Evolutionary conservation across 2,888 invertebrate species (phyloP), one percentile per base, ranked within the genome.

Genomic region (Operophtera brumata): DNA sequence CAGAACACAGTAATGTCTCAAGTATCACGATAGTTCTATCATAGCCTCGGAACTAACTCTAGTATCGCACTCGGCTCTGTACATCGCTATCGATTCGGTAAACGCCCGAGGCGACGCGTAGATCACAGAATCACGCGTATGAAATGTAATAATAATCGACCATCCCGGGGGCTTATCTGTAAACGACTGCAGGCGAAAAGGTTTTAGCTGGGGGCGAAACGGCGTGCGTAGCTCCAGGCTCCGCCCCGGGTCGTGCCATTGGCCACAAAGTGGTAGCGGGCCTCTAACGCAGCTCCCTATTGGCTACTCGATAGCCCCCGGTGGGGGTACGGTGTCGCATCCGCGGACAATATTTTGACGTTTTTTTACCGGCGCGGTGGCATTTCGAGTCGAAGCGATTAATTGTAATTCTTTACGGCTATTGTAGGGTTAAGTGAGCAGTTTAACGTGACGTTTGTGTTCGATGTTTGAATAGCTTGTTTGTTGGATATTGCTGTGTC

Each of bases 111-210:
- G 88, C 82, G 70, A 71, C 71, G 65, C 77, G 77, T 78, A 79
- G 78, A 80, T 83, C 84, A 82, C 84, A 82, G 80, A 81, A 81
- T 86, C 87, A 82, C 84, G 80, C 82, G 82, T 83, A 80, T 71
- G 71, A 75, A 82, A 86, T 81, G 82, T 85, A 88, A 89, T 87
- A 87, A 87, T 87, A 87, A 82, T 82, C 88, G 87, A 85, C 90
- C 89, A 89, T 90, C 89, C 90, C 86, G 82, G 77, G 79, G 90
- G 89, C 88, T 89, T 90, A 90, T 90, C 90, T 81, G 84, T 82
- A 89, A 85, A 90, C 89, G 89, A 90, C 90, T 90, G 89, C 79
- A 88, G 90, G 90, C 89, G 82, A 89, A 88, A 88, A 87, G 84
- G 82, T 83, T 89, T 89, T 89, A 74, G 89, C 89, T 89, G 85